Evolutionary conservation across 2,888 invertebrate genomes (phyloP).

Genomic region (Xestia xanthographa): DNA sequence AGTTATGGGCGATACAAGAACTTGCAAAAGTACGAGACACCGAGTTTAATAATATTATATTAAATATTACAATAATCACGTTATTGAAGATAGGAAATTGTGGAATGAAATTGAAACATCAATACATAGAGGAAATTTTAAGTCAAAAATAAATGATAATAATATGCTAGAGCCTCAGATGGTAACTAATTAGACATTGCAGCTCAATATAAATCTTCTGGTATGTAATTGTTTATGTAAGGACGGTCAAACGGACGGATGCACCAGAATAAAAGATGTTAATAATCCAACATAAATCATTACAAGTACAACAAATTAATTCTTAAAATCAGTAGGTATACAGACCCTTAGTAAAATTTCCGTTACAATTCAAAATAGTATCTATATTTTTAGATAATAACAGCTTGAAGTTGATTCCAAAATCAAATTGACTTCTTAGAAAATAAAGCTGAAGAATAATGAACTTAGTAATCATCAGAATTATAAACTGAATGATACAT

Average conservation of each 20-base stretch:
- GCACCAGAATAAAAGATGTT: constrained; percentile 4
- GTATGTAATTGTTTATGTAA: background rate
- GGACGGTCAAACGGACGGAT: constrained; percentile 29
- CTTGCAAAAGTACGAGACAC: constrained; percentile 44
- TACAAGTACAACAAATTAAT: background rate
- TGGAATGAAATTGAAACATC: background rate
- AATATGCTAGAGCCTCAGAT: background rate
- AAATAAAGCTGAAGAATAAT: constrained; percentile 12
- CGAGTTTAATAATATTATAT: constrained; percentile 1
- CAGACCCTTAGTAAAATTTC: constrained; percentile 12
- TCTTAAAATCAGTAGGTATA: background rate
- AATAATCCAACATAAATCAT: constrained; percentile 21
- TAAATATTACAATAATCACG: background rate
- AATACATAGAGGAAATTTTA: background rate
- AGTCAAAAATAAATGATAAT: background rate
- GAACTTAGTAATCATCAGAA: constrained; percentile 12
- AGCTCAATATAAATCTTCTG: background rate
- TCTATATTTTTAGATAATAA: constrained; percentile 53
- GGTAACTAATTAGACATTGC: background rate
- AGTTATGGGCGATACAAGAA: constrained; percentile 36
- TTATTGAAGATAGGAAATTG: background rate
- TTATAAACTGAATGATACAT: constrained; percentile 1
- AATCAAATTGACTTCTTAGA: constrained; percentile 49
- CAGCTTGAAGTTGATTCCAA: constrained; percentile 25
- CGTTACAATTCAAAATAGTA: constrained; percentile 37